These are phyloP conservation scores for Scaptomyza montana DNA, from an alignment of 1,140 invertebrate species.

Conservation along the genomic window DNA sequence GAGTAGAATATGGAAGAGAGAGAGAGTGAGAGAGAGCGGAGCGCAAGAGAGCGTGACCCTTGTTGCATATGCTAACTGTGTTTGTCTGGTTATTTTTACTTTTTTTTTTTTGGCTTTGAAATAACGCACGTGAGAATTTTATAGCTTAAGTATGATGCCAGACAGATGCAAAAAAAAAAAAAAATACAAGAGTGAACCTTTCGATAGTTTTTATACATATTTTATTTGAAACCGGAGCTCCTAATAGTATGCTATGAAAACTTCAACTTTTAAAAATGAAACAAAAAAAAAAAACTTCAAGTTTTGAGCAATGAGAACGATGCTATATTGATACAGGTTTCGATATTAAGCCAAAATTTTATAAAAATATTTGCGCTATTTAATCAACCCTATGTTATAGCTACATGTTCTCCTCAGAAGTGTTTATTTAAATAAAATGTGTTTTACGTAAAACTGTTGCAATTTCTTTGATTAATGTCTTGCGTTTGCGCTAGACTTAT, in stretches of 20 bases:
- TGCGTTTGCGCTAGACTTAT: constrained; percentile 26
- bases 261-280: too few relatives aligned
- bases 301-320: too few relatives aligned
- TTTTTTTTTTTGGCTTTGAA: constrained; percentile 11
- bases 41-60: constrained; percentile 29
- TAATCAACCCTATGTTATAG: too few relatives aligned
- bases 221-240: too few relatives aligned
- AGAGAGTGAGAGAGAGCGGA: constrained; percentile 24
- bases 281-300: too few relatives aligned
- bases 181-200: too few relatives aligned
- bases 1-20: constrained; percentile 8
- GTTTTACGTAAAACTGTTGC: neutral
- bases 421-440: neutral
- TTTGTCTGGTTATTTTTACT: neutral
- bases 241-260: too few relatives aligned
- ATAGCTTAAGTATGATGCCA: constrained; percentile 39
- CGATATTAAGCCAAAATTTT: too few relatives aligned
- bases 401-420: neutral
- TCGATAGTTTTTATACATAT: too few relatives aligned
- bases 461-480: neutral
- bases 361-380: too few relatives aligned
- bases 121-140: constrained; percentile 57
- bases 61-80: constrained; percentile 58
- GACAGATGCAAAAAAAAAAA: constrained; percentile 10
- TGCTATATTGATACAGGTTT: too few relatives aligned